phyloP scores from a whole-genome alignment of 2,888 invertebrate species.

The Sarcophaga variegata region DNA sequence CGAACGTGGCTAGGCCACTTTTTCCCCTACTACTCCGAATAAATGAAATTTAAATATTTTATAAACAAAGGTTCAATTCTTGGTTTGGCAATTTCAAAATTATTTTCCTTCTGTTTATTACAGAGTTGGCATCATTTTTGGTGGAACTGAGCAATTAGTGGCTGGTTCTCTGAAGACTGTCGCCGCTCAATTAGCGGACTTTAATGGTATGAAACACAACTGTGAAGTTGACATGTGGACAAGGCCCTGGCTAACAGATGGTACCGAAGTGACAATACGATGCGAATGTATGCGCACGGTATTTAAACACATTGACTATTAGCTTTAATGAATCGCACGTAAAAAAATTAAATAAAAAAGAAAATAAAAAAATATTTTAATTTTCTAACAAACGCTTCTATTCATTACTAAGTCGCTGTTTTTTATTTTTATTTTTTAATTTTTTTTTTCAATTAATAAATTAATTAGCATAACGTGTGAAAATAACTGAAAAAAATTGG shows the following conservation, averaged over 20 bases:
- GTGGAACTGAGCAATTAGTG: conserved; percentile 70
- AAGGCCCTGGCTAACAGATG: conserved; percentile 72
- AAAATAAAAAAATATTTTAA: neutral
- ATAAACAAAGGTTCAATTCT: no score
- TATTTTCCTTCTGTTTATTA: neutral
- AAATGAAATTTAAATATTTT: no score
- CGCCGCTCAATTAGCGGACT: conserved; percentile 67
- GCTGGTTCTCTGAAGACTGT: conserved; percentile 68
- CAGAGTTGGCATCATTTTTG: conserved; percentile 38
- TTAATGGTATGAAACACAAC: conserved; percentile 60
- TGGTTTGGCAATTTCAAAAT: no score
- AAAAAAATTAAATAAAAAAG: neutral
- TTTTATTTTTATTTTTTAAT: neutral
- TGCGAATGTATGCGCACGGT: conserved; percentile 65
- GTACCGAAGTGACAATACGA: conserved; percentile 71
- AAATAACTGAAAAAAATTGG: neutral
- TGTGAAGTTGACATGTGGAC: conserved; percentile 73
- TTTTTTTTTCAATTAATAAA: conserved; percentile 26
- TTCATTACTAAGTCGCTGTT: neutral
- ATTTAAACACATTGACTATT: conserved; percentile 49
- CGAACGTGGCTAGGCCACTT: no score
- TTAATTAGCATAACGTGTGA: conserved; percentile 55
- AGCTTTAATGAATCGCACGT: neutral
- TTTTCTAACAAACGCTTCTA: neutral
- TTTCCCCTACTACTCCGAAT: no score